Conservation (phyloP, 2,113 vertebrate species). For the Nematolebias whitei region DNA sequence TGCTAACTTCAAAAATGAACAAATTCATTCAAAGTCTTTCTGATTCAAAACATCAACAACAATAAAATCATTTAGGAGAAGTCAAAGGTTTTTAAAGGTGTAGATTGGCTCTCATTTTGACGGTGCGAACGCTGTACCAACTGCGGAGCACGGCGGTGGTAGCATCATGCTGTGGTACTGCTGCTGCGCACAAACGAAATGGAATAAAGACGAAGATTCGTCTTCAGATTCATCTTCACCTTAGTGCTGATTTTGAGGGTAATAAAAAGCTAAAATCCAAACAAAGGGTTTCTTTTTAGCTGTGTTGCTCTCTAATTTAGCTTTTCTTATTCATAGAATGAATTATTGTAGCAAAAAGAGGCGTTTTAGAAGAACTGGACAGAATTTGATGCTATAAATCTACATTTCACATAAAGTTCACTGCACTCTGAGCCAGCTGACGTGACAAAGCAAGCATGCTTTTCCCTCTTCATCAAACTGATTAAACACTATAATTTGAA, state of each 20-base stretch:
- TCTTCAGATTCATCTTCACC: too few species aligned
- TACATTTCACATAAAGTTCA: neutral
- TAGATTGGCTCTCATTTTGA: too few species aligned
- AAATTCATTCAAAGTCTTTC: neutral
- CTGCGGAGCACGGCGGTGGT: too few species aligned
- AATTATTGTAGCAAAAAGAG: neutral
- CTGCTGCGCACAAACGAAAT: too few species aligned
- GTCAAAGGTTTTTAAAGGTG: too few species aligned
- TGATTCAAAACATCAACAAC: too few species aligned
- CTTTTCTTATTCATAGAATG: neutral
- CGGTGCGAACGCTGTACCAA: too few species aligned
- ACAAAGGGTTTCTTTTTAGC: neutral
- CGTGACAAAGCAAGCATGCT: constrained; percentile 5
- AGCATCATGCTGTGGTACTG: too few species aligned
- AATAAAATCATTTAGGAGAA: too few species aligned
- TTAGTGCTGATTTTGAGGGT: neutral
- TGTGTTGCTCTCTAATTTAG: neutral
- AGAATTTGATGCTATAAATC: neutral
- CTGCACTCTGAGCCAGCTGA: neutral
- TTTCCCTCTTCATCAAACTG: neutral
- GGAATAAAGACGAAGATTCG: too few species aligned
- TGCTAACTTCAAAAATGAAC: neutral
- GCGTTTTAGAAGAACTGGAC: neutral
- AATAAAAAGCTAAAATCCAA: neutral
- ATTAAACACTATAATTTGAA: neutral